A percentile compares a stretch with the other conserved stretches of the same genome.
Conservation (phyloP, 2,113 vertebrate genomes). For the Peromyscus polionotus region DNA sequence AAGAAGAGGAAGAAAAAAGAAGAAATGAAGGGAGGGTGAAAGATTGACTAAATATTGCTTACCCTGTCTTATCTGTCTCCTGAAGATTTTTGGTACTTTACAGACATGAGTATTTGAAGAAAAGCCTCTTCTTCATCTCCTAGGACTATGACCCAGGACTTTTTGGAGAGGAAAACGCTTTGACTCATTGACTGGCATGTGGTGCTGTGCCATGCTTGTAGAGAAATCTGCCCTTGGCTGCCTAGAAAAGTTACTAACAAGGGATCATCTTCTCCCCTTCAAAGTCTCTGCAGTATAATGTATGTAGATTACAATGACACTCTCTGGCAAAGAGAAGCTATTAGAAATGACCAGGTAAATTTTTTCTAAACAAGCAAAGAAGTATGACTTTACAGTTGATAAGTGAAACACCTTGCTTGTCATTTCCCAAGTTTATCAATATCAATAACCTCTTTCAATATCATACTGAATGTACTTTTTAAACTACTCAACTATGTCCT, state of each 20-base stretch:
- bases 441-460: not conserved
- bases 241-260: conserved; percentile 56
- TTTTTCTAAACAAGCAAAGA: conserved; percentile 35
- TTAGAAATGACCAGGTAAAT: not conserved
- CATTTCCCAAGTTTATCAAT: conserved; percentile 12
- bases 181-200: not conserved
- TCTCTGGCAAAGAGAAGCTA: not conserved
- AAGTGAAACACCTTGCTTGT: not conserved
- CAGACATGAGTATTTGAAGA: not conserved
- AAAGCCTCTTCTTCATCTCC: not conserved
- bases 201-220: not conserved
- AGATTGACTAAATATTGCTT: not conserved
- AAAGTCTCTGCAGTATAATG: not conserved
- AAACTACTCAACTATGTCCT: not conserved
- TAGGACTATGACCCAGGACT: not conserved
- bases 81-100: not conserved
- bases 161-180: not conserved
- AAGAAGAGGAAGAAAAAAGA: not conserved
- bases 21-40: not conserved
- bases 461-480: not conserved
- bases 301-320: not conserved
- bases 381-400: conserved; percentile 31
- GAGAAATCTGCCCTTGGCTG: not conserved
- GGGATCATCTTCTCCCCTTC: not conserved
- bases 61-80: not conserved